A percentile compares a stretch with the other conserved stretches of the same genome.
phyloP scores from a whole-genome alignment of 53 echinoderm and acorn worm genomes.

The Glandiceps talaboti region DNA sequence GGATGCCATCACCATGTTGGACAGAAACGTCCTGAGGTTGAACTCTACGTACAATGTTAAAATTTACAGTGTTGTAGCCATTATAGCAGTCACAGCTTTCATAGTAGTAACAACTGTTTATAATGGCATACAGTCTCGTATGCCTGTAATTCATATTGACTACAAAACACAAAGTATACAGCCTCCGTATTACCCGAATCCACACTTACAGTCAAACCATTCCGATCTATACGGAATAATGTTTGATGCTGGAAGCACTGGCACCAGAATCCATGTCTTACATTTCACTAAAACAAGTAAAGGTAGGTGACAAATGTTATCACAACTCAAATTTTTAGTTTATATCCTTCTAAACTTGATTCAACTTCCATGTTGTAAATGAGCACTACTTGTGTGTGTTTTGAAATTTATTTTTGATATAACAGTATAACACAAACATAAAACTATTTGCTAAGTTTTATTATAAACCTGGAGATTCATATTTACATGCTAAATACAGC shows the following conservation, averaged over 20 bases:
- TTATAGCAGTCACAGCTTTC: conserved; percentile 8
- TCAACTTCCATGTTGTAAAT: no score
- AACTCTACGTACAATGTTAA: conserved; percentile 9
- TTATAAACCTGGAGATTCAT: no score
- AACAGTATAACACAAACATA: no score
- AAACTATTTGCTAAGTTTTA: no score
- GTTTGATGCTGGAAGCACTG: conserved; percentile 92
- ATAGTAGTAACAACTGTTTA: conserved; percentile 9
- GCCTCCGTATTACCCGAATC: not conserved
- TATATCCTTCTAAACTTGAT: no score
- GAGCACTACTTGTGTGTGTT: conserved; percentile 16
- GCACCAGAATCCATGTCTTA: conserved; percentile 80
- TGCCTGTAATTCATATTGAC: not conserved
- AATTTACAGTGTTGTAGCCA: conserved; percentile 4
- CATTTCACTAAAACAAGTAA: conserved; percentile 22
- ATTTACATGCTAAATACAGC: no score
- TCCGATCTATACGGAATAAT: conserved; percentile 75
- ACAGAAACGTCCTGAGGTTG: not conserved
- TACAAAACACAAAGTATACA: not conserved
- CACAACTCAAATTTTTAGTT: no score
- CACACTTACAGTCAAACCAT: not conserved
- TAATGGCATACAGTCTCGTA: conserved; percentile 3
- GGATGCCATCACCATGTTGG: not conserved
- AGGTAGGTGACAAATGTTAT: not conserved
- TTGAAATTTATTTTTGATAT: not conserved